Evolutionary conservation across 2,797 vertebrate genomes (phyloP).

Genomic region (Tragopan temminckii): DNA sequence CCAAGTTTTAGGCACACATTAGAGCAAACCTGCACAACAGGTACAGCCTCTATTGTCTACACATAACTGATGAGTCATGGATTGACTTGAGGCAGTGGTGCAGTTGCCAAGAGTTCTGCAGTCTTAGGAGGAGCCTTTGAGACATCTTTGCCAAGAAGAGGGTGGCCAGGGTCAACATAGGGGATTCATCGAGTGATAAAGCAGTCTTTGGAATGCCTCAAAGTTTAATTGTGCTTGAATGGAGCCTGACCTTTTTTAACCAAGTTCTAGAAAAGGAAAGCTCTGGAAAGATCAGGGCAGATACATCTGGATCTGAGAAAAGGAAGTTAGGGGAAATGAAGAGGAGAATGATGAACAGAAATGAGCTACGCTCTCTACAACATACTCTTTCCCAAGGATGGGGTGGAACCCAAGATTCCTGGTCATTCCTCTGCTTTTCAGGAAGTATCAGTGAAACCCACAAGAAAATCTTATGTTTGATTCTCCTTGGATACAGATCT

Average conservation of each 20-base stretch:
- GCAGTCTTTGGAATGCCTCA: not conserved
- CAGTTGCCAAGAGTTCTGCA: not conserved
- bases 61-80: accelerated
- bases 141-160: not conserved
- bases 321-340: not conserved
- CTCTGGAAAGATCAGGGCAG: not conserved
- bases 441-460: not conserved
- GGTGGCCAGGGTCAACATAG: not conserved
- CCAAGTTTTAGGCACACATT: not conserved
- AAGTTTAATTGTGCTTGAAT: not conserved
- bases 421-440: not conserved
- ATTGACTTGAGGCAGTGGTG: not conserved
- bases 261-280: not conserved
- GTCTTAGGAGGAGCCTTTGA: not conserved
- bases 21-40: not conserved
- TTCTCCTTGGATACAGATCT: not conserved
- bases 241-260: not conserved
- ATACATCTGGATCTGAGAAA: not conserved
- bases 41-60: not conserved
- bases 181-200: not conserved
- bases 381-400: not conserved
- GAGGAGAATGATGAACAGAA: not conserved
- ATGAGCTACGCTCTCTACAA: not conserved
- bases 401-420: not conserved
- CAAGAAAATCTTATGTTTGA: not conserved